Percentiles rank a stretch among this genome's conserved stretches.
phyloP scores from a whole-genome alignment of 2,797 vertebrate genomes.

The Cuculus canorus region DNA sequence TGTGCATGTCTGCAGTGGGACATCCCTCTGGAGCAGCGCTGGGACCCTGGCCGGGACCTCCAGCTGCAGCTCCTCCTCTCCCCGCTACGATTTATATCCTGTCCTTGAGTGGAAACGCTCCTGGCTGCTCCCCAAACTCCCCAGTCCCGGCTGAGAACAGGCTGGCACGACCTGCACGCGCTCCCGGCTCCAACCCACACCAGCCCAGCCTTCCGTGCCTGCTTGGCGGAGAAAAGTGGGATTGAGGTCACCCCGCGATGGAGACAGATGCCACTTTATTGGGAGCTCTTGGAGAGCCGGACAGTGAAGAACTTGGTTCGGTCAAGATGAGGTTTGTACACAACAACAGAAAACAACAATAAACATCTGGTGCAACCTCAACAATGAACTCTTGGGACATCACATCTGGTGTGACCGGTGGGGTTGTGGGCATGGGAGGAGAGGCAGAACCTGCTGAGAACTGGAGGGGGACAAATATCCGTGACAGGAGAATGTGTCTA shows the following conservation, averaged over 20 bases:
- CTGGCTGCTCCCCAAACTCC: background rate
- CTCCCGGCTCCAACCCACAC: background rate
- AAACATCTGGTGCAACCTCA: background rate
- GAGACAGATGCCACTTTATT: conserved; percentile 48
- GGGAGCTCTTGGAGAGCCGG: background rate
- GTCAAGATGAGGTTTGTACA: background rate
- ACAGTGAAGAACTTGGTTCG: background rate
- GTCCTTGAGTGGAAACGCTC: background rate
- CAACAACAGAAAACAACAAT: background rate
- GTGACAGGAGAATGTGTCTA: background rate
- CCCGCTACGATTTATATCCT: background rate
- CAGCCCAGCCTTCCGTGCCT: accelerated
- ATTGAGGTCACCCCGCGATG: background rate
- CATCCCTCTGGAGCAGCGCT: accelerated
- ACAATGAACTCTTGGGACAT: background rate
- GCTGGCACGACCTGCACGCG: background rate
- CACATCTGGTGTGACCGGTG: background rate
- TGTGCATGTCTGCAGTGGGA: background rate
- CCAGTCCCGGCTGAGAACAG: background rate
- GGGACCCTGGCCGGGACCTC: background rate
- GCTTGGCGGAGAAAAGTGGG: background rate
- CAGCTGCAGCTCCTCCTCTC: background rate
- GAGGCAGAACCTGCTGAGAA: background rate
- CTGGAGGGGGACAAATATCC: background rate
- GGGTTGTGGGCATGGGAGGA: background rate